Base-by-base conservation (phyloP, 2,113 vertebrate species). In the Nesogale talazaci region DNA sequence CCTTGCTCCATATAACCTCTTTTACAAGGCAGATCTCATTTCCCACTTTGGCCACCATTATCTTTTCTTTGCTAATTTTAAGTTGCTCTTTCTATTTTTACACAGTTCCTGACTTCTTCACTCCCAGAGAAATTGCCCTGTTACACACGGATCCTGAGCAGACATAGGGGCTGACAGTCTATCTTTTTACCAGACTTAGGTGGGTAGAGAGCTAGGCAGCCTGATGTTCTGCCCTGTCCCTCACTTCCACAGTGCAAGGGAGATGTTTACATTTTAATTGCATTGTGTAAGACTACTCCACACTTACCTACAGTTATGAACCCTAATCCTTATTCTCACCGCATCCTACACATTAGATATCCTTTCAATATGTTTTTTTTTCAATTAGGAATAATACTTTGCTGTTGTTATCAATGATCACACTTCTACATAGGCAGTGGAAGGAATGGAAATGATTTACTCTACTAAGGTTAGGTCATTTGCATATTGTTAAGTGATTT, bases 21-120 rank as follows among this genome's bases (percentile, higher is more conserved):
- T 96, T 93, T 93, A 78, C 94, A 92, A 95, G 82, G 84, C 92
- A 83, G 94, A 92, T 95, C 95, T 95, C 92, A 96, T 88, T 94
- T 94, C 40, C 34, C 84, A 94, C 82, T 67, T 94, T 90, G 79
- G 75, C 19, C 3, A 40, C 77, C 23, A 86, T 95, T 94, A 94
- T 84, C 92, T 90, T 95, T 87, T 93, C 61, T 87, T 84, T 59
- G n/a, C 80, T 91, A 94, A 96, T 87, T 94, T 93, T 86, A 94
- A 86, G 93, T 94, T 86, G 76, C 52, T 86, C 91, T 92, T 42
- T 86, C 96, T 95, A 90, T 86, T 97, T 94, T 95, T 95, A 90
- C 61, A 88, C 10, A 88, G 91, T 92, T 83, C 22, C 80, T 96
- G 92, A 65, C 85, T 92, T 94, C 72, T 86, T 83, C 77, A 61